phyloP scores from a whole-genome alignment of 2,113 vertebrate species.

The Pampusana beccarii region DNA sequence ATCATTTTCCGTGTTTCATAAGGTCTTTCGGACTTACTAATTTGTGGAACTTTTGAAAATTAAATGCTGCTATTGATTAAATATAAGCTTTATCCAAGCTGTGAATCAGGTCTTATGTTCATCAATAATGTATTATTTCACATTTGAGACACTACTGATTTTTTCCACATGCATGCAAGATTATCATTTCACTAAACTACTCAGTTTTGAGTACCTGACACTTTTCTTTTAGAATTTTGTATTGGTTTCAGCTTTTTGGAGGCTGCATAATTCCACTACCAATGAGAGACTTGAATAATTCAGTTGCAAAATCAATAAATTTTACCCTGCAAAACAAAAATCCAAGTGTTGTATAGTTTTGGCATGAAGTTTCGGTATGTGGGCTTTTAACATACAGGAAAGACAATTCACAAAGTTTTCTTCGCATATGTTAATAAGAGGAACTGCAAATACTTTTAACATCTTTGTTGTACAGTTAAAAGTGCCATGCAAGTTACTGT shows the following conservation, averaged over 20 bases:
- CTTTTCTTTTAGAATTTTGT: constrained; percentile 15
- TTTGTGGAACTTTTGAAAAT: background rate
- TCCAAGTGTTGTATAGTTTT: background rate
- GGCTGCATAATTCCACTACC: constrained; percentile 4
- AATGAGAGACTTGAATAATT: constrained; percentile 52
- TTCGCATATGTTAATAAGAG: background rate
- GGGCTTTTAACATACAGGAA: background rate
- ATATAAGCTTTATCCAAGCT: background rate
- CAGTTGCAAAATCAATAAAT: constrained; percentile 44
- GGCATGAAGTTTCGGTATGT: background rate
- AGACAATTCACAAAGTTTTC: background rate
- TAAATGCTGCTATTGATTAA: constrained; percentile 13
- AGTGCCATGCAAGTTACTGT: background rate
- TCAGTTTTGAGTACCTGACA: background rate
- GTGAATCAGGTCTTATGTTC: background rate
- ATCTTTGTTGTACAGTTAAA: background rate
- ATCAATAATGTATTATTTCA: constrained; percentile 34
- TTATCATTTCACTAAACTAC: constrained; percentile 30
- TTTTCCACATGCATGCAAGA: background rate
- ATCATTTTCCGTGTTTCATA: background rate
- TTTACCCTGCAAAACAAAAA: background rate
- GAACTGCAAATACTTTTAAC: background rate
- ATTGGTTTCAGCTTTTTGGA: constrained; percentile 28
- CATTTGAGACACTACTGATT: constrained; percentile 10
- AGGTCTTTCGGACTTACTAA: background rate